Evolutionary conservation across 2,797 vertebrate species (phyloP).

Genomic region (Oreochromis mossambicus): DNA sequence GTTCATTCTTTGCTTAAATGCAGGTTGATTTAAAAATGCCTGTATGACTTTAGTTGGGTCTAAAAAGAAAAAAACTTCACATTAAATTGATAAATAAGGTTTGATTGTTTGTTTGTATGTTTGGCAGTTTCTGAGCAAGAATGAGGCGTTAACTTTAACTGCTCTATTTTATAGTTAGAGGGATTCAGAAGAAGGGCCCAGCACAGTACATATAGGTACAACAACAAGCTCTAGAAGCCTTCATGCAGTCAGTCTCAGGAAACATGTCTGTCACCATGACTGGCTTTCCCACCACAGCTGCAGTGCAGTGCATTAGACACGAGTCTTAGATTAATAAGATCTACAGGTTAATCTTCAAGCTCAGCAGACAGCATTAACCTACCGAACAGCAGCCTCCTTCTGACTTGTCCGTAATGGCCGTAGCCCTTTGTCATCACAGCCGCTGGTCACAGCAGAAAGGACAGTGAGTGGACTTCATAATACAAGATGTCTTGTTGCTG

Average conservation of each 20-base stretch:
- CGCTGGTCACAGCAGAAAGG: neutral
- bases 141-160: neutral
- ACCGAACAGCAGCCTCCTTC: neutral
- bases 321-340: conserved; percentile 57
- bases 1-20: neutral
- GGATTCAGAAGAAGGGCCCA: neutral
- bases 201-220: neutral
- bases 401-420: neutral
- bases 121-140: neutral
- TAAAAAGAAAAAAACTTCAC: neutral
- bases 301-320: neutral
- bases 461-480: neutral
- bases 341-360: conserved; percentile 57
- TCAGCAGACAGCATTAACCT: conserved; percentile 53
- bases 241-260: neutral
- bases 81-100: neutral
- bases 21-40: neutral
- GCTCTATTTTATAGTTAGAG: neutral
- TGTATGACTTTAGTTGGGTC: neutral
- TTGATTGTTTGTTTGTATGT: neutral
- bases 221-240: neutral
- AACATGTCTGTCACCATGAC: conserved; percentile 2
- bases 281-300: conserved; percentile 6
- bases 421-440: neutral
- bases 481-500: neutral